Evolutionary conservation across 2,113 vertebrate species (phyloP).

Genomic region (Acanthochromis polyacanthus): DNA sequence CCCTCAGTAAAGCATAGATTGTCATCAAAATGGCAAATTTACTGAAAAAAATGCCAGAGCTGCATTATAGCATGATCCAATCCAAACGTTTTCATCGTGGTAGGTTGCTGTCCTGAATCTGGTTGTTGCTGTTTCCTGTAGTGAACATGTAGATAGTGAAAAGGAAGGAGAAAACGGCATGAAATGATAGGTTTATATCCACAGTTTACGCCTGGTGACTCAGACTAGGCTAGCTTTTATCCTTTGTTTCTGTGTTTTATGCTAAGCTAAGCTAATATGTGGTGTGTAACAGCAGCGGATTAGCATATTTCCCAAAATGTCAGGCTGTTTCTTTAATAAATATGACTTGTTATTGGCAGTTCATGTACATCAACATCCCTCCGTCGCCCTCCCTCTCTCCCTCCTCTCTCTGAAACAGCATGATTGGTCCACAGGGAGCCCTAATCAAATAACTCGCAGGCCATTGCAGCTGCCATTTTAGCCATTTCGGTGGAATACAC

Average conservation of each 20-base stretch:
- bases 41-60: too few relatives aligned
- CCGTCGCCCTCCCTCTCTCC: conserved; percentile 4
- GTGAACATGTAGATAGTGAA: too few relatives aligned
- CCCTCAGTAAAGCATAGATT: too few relatives aligned
- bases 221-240: too few relatives aligned
- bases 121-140: too few relatives aligned
- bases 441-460: conserved; percentile 72
- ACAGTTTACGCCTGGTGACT: too few relatives aligned
- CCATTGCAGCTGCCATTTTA: conserved; percentile 66
- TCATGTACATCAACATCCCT: background rate
- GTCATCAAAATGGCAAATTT: too few relatives aligned
- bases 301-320: conserved; percentile 11
- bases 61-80: too few relatives aligned
- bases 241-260: background rate
- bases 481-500: conserved; percentile 59
- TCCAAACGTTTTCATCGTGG: too few relatives aligned
- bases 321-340: conserved; percentile 7
- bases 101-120: too few relatives aligned
- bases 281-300: background rate
- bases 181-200: too few relatives aligned
- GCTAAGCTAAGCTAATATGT: conserved; percentile 12
- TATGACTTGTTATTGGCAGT: conserved; percentile 25
- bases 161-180: too few relatives aligned
- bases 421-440: conserved; percentile 60
- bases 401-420: conserved; percentile 14